A percentile compares a stretch with the other conserved stretches of the same genome.
phyloP scores from a whole-genome alignment of 2,797 vertebrate genomes.

The Rhinophrynus dorsalis region DNA sequence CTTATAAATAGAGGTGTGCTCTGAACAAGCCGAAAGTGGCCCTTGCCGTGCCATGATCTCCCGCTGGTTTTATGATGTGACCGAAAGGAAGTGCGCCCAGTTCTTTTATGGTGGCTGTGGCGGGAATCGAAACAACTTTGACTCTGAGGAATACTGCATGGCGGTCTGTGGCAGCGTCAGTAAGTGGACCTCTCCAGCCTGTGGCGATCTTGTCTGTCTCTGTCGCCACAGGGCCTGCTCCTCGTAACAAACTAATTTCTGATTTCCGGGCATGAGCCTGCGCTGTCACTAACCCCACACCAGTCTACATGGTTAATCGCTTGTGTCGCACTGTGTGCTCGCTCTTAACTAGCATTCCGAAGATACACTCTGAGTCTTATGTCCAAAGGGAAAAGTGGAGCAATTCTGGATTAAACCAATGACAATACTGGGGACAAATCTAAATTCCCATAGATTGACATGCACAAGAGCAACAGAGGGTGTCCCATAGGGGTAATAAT shows the following conservation, averaged over 20 bases:
- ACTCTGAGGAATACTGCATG: constrained; percentile 95
- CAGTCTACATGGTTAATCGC: constrained; percentile 50
- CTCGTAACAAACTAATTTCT: constrained; percentile 50
- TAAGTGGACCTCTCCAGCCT: constrained; percentile 79
- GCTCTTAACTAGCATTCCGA: constrained; percentile 50
- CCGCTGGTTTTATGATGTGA: constrained; percentile 95
- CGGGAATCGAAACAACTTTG: constrained; percentile 99
- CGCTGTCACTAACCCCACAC: constrained; percentile 66
- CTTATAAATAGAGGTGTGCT: constrained; percentile 93
- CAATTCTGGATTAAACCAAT: too few relatives aligned
- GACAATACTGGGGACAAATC: too few relatives aligned
- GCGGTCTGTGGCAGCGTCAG: constrained; percentile 95
- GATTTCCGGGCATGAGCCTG: constrained; percentile 49
- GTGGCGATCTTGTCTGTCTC: constrained; percentile 53
- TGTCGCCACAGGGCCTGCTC: constrained; percentile 54
- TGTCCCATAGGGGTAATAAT: too few relatives aligned
- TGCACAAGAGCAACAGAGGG: too few relatives aligned
- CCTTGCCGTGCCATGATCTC: constrained; percentile 93
- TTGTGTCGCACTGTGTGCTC: constrained; percentile 37
- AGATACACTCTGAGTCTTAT: constrained; percentile 39
- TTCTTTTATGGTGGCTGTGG: constrained; percentile 98
- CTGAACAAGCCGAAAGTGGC: constrained; percentile 90
- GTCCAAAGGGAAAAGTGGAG: too few relatives aligned
- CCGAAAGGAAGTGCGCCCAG: constrained; percentile 88
- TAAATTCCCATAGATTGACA: too few relatives aligned